Evolutionary conservation across 2,797 vertebrate genomes (phyloP), one percentile per base, ranked within the genome.

Genomic region (Urocyon cinereoargenteus): DNA sequence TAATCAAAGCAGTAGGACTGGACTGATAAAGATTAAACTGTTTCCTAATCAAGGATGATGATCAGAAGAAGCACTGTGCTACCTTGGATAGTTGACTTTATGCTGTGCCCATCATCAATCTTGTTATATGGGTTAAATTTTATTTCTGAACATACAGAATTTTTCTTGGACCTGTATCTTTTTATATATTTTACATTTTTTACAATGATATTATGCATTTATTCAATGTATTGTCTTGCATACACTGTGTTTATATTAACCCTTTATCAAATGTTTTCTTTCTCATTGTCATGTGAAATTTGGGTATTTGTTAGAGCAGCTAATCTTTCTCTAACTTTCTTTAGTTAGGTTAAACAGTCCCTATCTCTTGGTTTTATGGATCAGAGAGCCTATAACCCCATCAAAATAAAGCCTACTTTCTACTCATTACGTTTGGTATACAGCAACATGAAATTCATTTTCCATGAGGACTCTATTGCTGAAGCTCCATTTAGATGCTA

Each of bases 351-450:
- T 7, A 96, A 83, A 91, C 82, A 81, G 22, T 97, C 90, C 40
- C 91, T 79, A 10, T 88, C 45, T 97, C 82, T 97, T 96, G 90
- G 59, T 95, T 94, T 96, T 96, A 61, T 53, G 81, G 86, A 90
- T 98, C 96, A 95, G 93, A 89, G 75, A 94, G 91, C n/a, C 86
- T 90, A 86, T 77, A 97, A 96, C 75, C 8, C 93, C 78, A 88
- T 84, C 59, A 97, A 98, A 97, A 96, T 84, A 96, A 98, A 98
- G 57, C 24, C 72, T 93, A 31, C 77, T 97, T 97, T n/a, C 82
- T 98, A 21, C 51, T 98, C 97, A 98, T 98, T 97, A 96, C 51
- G 64, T 95, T 94, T 86, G 1, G 49, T 97, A n/a, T 95, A 93
- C 53, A 79, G 15, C 94, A 12, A 78, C 81, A 98, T 96, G 86